Base-by-base conservation (phyloP, 1,140 invertebrate species). In the Apis dorsata region DNA sequence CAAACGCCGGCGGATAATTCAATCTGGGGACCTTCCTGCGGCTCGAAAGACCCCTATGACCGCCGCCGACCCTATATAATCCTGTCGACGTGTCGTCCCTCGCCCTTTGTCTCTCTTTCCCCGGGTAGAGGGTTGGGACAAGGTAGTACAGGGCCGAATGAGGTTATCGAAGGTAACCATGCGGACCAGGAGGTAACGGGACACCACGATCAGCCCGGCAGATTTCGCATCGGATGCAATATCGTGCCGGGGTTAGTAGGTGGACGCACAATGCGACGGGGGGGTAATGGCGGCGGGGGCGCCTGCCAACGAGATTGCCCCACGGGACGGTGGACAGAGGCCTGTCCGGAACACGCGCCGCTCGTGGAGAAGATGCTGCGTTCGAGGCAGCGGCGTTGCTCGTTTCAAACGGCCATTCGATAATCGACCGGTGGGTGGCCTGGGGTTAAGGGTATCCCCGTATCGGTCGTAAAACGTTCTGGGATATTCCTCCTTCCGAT, bases 201-300 rank as follows among this genome's bases (percentile, higher is more conserved):
- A 9, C 62, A 51, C 17, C 24, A 88, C 85, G 89, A 87, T 79
- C 82, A 80, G 72, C 21, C 88, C 79, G 86, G 79, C 84, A 88
- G 89, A 91, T 92, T 89, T 91, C 79, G 91, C 91, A 91, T 92
- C 86, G 86, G 84, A 90, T 84, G 88, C 89, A 89, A 92, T 93
- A 92, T 90, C 88, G 90, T 89, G 75, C 85, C 72, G 19, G 78
- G 85, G 79, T 85, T 84, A 84, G 73, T 89, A 68, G 76, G 62
- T 74, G 74, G 77, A 84, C 82, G 85, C 83, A 90, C 90, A 90
- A 91, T 92, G 81, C 86, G 75, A 81, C 76, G 83, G 87, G 34
- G 2, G 3, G 88, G 88, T 91, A 91, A 92, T 90, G 86, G 90
- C 79, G 86, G 90, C 81, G 44, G 44, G 53, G 66, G 71, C n/a